Evolutionary conservation across 2,797 vertebrate species (phyloP), one percentile per base, ranked within the genome.

Genomic region (Allobates femoralis): DNA sequence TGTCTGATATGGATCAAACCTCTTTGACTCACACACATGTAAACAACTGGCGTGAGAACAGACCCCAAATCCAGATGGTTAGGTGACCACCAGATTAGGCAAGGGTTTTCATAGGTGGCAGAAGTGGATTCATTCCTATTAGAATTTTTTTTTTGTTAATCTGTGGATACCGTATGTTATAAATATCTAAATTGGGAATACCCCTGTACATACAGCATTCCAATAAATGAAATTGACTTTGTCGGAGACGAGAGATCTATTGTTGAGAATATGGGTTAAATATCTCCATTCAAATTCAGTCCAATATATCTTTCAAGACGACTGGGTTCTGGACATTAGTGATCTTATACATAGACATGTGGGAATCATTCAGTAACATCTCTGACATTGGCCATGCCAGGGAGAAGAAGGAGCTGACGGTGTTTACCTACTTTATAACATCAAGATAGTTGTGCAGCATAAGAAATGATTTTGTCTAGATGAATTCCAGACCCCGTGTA

Each of bases 401-500:
- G n/a, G n/a, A 58, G 51, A 58, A 66, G 56, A 82, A 8, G 60
- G 66, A 66, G 73, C 58, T 78, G 69, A 51, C 53, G 37, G 62
- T 86, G 50, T 83, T 85, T 67, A 79, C 83, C 60, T 58, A 64
- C 30, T 56, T 50, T 53, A 6, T 83, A 74, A 67, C 81, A 81
- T 53, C 69, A 66, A 56, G 77, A 85, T 78, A 85, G 69, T 62
- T 81, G 83, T 66, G 67, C 28, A 75, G 62, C 66, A 41, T 56
- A 66, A 81, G 77, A 80, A 67, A 76, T 85, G 83, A 81, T 81
- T 74, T 64, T 67, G 82, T 77, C 83, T 74, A 15, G 62, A 87
- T 80, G 56, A 81, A 69, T 81, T 81, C 82, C 86, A 88, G 86
- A 88, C 77, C 69, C 28, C 30, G 28, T 66, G 67, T 34, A 66